Evolutionary conservation across 2,797 vertebrate species (phyloP), one percentile per base, ranked within the genome.

Genomic region (Choloepus didactylus): DNA sequence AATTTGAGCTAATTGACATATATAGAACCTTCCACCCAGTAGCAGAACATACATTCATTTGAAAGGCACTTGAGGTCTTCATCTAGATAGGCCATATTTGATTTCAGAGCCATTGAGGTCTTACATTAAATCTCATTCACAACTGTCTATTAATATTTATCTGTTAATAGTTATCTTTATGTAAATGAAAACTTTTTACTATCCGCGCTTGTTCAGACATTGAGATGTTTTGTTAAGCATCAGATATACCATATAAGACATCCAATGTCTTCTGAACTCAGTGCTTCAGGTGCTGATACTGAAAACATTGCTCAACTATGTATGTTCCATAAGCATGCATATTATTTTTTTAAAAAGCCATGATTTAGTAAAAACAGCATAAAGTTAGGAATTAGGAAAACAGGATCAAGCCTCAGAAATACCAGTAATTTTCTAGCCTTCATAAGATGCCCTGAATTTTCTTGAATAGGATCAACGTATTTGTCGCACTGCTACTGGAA

Each of bases 121-220:
- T 84, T 85, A 89, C 2, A 29, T 81, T 86, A 70, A 91, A 84
- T 66, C 5, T 35, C 10, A 94, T 35, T 62, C 77, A 62, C 38
- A 75, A 64, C 3, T 46, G 1, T 67, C 7, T 91, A 51, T 41
- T 80, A 54, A 31, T 67, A 94, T 15, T 41, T 31, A 41, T 41
- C 27, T 72, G 29, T 46, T 80, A 35, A 66, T 54, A 29, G 54
- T 72, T 73, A 19, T 51, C 5, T 73, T 77, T 69, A 69, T 56
- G 25, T 75, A 85, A 92, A 60, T 87, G 29, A 64, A 16, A 90
- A 54, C 16, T 62, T 54, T n/a, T 49, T 15, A 56, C 25, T 18
- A 29, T 66, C 35, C 9, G 2, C 54, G 5, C 7, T 89, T 86
- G 5, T 9, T 91, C 12, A 49, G n/a, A n/a, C 9, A 75, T 9